Evolutionary conservation across 2,888 invertebrate genomes (phyloP), one percentile per base, ranked within the genome.

Genomic region (Melangyna quadrimaculata): DNA sequence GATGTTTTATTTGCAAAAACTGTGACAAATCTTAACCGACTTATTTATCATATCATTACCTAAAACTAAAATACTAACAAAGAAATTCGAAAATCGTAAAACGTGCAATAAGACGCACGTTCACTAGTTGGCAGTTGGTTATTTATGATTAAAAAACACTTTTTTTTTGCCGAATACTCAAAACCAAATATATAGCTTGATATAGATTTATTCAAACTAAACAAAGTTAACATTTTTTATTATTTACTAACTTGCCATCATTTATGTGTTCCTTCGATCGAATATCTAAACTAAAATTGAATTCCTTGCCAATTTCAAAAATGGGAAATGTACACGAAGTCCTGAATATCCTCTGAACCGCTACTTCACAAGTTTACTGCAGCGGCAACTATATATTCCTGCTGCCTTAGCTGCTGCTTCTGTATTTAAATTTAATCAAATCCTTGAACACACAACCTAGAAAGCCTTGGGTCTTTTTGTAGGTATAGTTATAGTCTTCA

Each of bases 371-470:
- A 69, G 59, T 65, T 72, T 48, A 32, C 77, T 70, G 59, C 12
- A 22, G 59, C 19, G n/a, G n/a, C n/a, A n/a, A n/a, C n/a, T n/a
- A n/a, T 37, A 27, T 61, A 14, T 43, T 48, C 19, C n/a, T 57
- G 27, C 55, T 70, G 74, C 14, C 12, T 4, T 7, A 8, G 43
- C 6, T 63, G 2, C 48, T 48, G 14, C 19, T 67, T 32, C 80
- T 70, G 80, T 72, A 70, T 80, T 80, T 70, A 35, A 81, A 75
- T 71, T 81, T 57, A 81, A 75, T 75, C 63, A 57, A 75, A 75
- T 80, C 37, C 35, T 59, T 55, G 29, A 73, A 55, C 32, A 67
- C 22, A 67, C 48, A 48, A 67, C 12, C 48, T 14, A 67, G 22
- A n/a, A n/a, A 67, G 22, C 17, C 51, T 22, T 22, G 35, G 24